phyloP scores from a whole-genome alignment of 2,888 invertebrate genomes.

The Amphipoea lucens region DNA sequence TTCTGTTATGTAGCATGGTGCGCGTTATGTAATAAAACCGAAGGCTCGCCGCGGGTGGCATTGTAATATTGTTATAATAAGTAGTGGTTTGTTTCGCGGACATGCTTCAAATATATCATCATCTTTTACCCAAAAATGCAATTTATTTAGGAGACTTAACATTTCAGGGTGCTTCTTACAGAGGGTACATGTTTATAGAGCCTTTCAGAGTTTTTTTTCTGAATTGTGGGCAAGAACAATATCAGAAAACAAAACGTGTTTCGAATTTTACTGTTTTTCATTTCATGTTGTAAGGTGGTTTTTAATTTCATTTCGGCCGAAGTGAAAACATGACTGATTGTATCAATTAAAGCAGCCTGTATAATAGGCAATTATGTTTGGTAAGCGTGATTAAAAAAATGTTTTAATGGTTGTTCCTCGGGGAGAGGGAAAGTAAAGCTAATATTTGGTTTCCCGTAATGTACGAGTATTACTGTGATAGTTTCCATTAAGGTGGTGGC shows the following conservation, averaged over 20 bases:
- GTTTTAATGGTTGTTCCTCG: conserved; percentile 35
- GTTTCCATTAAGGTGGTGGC: conserved; percentile 60
- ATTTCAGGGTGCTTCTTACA: conserved; percentile 5
- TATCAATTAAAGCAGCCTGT: conserved; percentile 32
- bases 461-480: conserved; percentile 60
- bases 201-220: neutral
- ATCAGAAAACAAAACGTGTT: neutral
- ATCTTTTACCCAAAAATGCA: neutral
- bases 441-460: conserved; percentile 52
- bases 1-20: conserved; percentile 50
- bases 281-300: conserved; percentile 8
- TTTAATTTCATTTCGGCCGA: conserved; percentile 16
- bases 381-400: conserved; percentile 45
- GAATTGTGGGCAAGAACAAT: neutral
- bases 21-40: conserved; percentile 45
- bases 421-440: conserved; percentile 31
- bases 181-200: conserved; percentile 7
- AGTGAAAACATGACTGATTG: conserved; percentile 36
- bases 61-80: conserved; percentile 51
- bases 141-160: neutral
- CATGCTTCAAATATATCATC: conserved; percentile 11
- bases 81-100: conserved; percentile 20
- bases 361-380: conserved; percentile 30
- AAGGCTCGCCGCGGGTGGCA: conserved; percentile 50
- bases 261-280: conserved; percentile 12